Evolutionary conservation across 2,888 invertebrate genomes (phyloP), one percentile per base, ranked within the genome.

Genomic region (Aphrophora alni): DNA sequence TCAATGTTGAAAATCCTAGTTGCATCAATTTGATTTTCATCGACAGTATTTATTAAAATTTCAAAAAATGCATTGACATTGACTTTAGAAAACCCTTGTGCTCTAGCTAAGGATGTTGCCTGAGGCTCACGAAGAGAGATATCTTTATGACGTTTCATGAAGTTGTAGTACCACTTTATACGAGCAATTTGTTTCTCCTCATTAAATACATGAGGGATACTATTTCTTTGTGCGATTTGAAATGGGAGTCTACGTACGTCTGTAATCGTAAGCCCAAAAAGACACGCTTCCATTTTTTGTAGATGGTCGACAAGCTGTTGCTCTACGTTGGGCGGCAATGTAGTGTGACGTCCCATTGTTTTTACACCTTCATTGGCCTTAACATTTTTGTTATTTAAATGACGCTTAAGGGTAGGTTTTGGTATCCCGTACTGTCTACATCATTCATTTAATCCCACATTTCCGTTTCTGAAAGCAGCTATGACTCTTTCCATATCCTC

Each of bases 371-470:
- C 78, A 38, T n/a, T n/a, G n/a, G n/a, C n/a, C n/a, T n/a, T n/a
- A n/a, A n/a, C n/a, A n/a, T n/a, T n/a, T n/a, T n/a, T n/a, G n/a
- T n/a, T n/a, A n/a, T n/a, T n/a, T n/a, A 44, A 12, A 71, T 78
- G 78, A 4, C 78, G 33, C 14, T 38, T 27, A 14, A 38, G n/a
- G n/a, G 78, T 78, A 3, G 24, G 71, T 24, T 78, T 71, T 38
- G 72, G 78, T 0, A 72, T 33, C 14, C n/a, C 38, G 21, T 78
- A 72, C 26, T 38, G 21, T 33, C 78, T 38, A n/a, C n/a, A n/a
- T n/a, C n/a, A 69, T 76, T 76, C 78, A 26, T 71, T 78, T 12
- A 78, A 38, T 33, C 78, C 71, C 38, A 71, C 26, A 33, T 78
- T 72, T 8, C 78, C 71, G 26, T 78, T 78, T n/a, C 78, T 0